Percentiles rank a stretch among this genome's conserved stretches.
Evolutionary conservation across 2,797 vertebrate species (phyloP).

Genomic region (Microctenopoma lineatum): DNA sequence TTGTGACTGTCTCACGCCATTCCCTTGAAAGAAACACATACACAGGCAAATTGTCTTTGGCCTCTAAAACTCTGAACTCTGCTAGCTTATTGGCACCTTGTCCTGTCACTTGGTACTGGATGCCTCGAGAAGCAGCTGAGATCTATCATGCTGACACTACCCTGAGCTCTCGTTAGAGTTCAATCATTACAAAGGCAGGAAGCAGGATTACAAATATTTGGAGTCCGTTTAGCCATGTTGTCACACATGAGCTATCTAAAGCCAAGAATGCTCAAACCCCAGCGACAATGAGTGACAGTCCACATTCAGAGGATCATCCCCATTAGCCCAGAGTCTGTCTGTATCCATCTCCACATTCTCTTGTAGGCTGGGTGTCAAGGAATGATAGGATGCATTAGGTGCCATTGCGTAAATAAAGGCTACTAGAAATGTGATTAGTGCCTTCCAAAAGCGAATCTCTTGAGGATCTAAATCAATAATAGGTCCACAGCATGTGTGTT

Average conservation of each 20-base stretch:
- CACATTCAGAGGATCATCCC: slow-evolving; percentile 53
- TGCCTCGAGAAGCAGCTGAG: slow-evolving; percentile 29
- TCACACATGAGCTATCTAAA: slow-evolving; percentile 51
- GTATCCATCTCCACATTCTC: slow-evolving; percentile 59
- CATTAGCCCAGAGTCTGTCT: slow-evolving; percentile 54
- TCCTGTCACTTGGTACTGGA: slow-evolving; percentile 11
- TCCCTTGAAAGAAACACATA: slow-evolving; percentile 1
- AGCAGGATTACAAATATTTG: slow-evolving; percentile 31
- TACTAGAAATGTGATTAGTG: slow-evolving; percentile 49
- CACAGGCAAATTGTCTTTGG: neutral
- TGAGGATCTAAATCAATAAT: slow-evolving; percentile 53
- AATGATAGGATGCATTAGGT: slow-evolving; percentile 49
- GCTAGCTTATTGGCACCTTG: slow-evolving; percentile 10
- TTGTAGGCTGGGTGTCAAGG: slow-evolving; percentile 35
- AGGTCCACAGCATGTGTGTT: slow-evolving; percentile 20
- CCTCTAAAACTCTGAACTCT: neutral
- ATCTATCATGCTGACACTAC: slow-evolving; percentile 23
- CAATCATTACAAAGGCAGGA: slow-evolving; percentile 39
- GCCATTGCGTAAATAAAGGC: slow-evolving; percentile 52
- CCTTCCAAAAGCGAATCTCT: slow-evolving; percentile 33
- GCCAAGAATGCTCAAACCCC: slow-evolving; percentile 45
- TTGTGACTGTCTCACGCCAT: slow-evolving; percentile 10
- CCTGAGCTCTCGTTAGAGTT: slow-evolving; percentile 12
- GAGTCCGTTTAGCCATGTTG: slow-evolving; percentile 52
- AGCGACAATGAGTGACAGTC: slow-evolving; percentile 55